Evolutionary conservation across 2,113 vertebrate species (phyloP), one percentile per base, ranked within the genome.

Genomic region (Neopipo cinnamomea): DNA sequence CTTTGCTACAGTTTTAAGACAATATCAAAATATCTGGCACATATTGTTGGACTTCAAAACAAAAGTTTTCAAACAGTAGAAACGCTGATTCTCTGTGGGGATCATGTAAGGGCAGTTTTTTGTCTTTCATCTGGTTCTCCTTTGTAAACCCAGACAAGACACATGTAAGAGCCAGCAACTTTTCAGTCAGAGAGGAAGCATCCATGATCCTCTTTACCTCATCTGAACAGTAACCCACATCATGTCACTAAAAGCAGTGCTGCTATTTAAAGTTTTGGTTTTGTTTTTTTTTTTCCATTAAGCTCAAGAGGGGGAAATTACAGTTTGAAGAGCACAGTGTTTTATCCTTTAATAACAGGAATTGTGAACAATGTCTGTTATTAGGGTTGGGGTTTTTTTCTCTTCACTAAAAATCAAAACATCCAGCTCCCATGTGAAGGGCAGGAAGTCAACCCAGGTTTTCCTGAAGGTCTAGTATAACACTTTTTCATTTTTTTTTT

Each of bases 121-220:
- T 41, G 25, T 73, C 88, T 97, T 87, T 95, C 41, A 89, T 79
- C 75, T 92, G 58, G 58, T 44, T 91, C 42, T 91, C 73, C 59
- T 82, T 35, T 84, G 42, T 66, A 95, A 96, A 91, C 58, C 77
- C 93, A 96, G 90, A 89, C 27, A 87, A 52, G 71, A 90, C 70
- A 85, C 33, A 20, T 20, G 74, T 41, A 91, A 56, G 63, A 75
- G 62, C 25, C 85, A 85, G 71, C 47, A 89, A 93, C 75, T 78
- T 44, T 91, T 53, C 91, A 92, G 86, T 28, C 52, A 33, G 66
- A 89, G 68, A 61, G 44, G 53, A 88, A 93, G 50, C 59, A 88
- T 81, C 85, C 78, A 20, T 21, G 65, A 86, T 42, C 42, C 59
- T 17, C 46, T 95, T 90, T 63, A 85, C 55, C 73, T 41, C 82